Base-by-base conservation (phyloP, 2,113 vertebrate species). In the Pseudorhombus dupliciocellatus region DNA sequence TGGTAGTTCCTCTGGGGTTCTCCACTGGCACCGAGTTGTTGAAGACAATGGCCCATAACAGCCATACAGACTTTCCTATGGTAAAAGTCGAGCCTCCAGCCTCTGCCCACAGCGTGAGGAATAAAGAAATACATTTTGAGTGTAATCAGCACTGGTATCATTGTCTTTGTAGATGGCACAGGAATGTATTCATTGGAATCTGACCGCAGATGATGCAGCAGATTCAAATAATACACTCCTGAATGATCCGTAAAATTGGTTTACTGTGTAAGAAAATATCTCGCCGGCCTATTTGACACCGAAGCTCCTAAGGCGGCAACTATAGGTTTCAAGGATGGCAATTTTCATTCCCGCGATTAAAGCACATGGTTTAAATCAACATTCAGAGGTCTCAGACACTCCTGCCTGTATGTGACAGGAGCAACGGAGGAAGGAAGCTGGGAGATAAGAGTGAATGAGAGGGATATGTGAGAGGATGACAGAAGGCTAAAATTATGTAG, bases 1-100 rank as follows among this genome's bases (percentile, higher is more conserved):
- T 98, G 80, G 97, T 97, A 77, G 97, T 98, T 79, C 97, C 97
- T 81, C 93, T 93, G 42, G 96, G 97, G 90, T 98, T 98, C 92
- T 98, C 96, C 90, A 98, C 97, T 0, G 97, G 96, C 84, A 98
- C 97, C 0, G 97, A 98, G 91, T 98, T 98, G 88, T 98, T 98
- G 91, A 98, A 98, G 73, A 98, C 96, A 87, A 98, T 92, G 30
- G 96, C 97, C 94, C 94, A 95, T 42, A 95, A 83, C 75, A 95
- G 91, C 96, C 96, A 97, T 74, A 97, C 96, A 59, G 96, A 97
- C 80, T 98, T 97, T 62, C 96, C 95, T 10, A 98, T 97, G 55
- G 96, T 98, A 92, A 98, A 97, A n/a, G 93, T 95, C 28, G 95
- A 95, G 4, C 95, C 95, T 21, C 95, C 94, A 0, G 93, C 81